phyloP scores from a whole-genome alignment of 1,140 invertebrate genomes.

The Pseudachorutes palmiensis region DNA sequence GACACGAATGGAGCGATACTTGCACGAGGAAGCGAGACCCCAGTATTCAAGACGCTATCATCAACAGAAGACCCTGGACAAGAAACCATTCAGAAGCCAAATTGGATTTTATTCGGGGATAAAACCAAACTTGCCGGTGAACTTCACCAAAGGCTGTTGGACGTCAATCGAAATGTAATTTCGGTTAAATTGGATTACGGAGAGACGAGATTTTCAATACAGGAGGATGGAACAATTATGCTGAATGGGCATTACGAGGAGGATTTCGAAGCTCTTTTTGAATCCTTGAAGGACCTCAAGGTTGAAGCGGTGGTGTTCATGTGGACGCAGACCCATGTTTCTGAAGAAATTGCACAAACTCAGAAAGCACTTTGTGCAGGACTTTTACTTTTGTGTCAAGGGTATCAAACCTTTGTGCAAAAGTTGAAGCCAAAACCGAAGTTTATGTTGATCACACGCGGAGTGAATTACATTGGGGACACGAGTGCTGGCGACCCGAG shows the following conservation, averaged over 20 bases:
- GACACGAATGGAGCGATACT: background rate
- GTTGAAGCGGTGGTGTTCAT: background rate
- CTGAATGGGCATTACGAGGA: background rate
- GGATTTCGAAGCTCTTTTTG: background rate
- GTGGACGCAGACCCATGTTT: background rate
- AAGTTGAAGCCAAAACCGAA: slow-evolving; percentile 12
- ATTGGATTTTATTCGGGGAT: slow-evolving; percentile 1
- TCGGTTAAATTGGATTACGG: background rate
- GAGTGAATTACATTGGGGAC: slow-evolving; percentile 15
- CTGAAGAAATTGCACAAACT: background rate
- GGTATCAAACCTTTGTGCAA: background rate
- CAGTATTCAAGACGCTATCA: background rate
- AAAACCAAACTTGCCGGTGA: background rate
- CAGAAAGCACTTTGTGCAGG: background rate
- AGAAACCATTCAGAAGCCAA: background rate
- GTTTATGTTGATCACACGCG: background rate
- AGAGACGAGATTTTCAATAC: background rate
- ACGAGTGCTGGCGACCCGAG: background rate
- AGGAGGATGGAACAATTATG: background rate
- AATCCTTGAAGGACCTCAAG: background rate
- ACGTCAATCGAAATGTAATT: slow-evolving; percentile 1
- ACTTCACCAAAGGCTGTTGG: background rate
- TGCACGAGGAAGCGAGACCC: background rate
- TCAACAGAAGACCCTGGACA: background rate
- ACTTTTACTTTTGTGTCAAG: background rate